Evolutionary conservation across 2,888 invertebrate genomes (phyloP).

Genomic region (Calameuta pallipes): DNA sequence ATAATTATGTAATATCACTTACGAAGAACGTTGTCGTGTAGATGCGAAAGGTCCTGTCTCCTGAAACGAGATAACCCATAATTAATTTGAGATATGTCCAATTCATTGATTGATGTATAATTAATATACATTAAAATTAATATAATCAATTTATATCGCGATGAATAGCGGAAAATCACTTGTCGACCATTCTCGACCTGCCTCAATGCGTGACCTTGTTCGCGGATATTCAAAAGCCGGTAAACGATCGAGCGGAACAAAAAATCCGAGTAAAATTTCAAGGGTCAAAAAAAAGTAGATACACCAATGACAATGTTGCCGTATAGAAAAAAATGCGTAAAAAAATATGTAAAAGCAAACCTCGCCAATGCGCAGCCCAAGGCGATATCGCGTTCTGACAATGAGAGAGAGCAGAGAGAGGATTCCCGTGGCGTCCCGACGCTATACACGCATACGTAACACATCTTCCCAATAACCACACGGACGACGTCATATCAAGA

Average conservation of each 20-base stretch:
- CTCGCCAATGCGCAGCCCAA: slow-evolving; percentile 56
- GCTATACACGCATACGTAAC: slow-evolving; percentile 1
- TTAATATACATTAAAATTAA: not conserved
- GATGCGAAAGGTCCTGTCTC: slow-evolving; percentile 58
- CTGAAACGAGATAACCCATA: slow-evolving; percentile 42
- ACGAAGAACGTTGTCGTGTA: slow-evolving; percentile 59
- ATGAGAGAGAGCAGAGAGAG: slow-evolving; percentile 43
- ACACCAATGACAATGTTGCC: no score
- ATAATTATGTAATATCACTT: slow-evolving; percentile 38
- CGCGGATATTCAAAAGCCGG: no score
- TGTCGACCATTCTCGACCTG: no score
- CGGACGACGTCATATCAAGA: slow-evolving; percentile 22
- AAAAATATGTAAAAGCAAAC: slow-evolving; percentile 14
- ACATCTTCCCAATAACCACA: slow-evolving; percentile 19
- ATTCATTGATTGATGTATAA: slow-evolving; percentile 7
- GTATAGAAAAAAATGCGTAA: no score
- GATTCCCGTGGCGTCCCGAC: not conserved
- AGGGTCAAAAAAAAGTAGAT: no score
- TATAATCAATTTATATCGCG: not conserved
- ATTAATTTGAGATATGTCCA: no score
- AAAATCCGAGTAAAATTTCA: no score
- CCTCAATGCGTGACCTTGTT: no score
- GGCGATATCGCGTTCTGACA: slow-evolving; percentile 61
- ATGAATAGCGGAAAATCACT: no score
- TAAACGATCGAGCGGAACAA: no score